These are phyloP conservation scores for Lucinisca nassula DNA, from an alignment of 2,888 invertebrate genomes.

Conservation along the genomic window DNA sequence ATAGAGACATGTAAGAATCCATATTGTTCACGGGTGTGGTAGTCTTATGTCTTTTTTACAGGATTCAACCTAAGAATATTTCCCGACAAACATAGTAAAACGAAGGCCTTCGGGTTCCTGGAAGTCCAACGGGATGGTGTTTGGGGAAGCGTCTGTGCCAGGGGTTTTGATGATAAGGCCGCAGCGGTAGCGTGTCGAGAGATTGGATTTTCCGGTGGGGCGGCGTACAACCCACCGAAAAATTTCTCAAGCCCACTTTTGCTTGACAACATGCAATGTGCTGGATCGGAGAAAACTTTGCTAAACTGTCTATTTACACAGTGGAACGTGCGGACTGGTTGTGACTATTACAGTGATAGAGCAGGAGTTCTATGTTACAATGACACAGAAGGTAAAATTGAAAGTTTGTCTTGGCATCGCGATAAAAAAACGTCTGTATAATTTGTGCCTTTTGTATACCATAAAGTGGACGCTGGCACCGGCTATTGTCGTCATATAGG, in stretches of 20 bases:
- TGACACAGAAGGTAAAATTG: no score
- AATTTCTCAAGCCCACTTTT: constrained; percentile 89
- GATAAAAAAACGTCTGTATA: no score
- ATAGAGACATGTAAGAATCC: no score
- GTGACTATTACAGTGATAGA: constrained; percentile 73
- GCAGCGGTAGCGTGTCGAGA: constrained; percentile 88
- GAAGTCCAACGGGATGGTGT: constrained; percentile 92
- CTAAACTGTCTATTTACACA: constrained; percentile 64
- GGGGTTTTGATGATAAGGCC: constrained; percentile 91
- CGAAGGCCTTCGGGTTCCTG: constrained; percentile 85
- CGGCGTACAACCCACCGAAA: constrained; percentile 73
- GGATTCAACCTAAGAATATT: constrained; percentile 72
- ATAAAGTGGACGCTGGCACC: no score
- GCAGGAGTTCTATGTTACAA: constrained; percentile 84
- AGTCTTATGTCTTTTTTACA: no score
- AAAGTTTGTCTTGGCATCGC: no score
- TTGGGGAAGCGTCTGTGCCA: constrained; percentile 93
- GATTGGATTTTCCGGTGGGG: constrained; percentile 76
- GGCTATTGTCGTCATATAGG: no score
- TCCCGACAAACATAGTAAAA: constrained; percentile 62
- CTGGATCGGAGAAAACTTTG: constrained; percentile 69
- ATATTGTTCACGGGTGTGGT: no score
- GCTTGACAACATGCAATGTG: constrained; percentile 88
- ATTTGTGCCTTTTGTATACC: no score
- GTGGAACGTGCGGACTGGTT: constrained; percentile 67